Evolutionary conservation across 2,113 vertebrate species (phyloP), one percentile per base, ranked within the genome.

Genomic region (Microcebus murinus): DNA sequence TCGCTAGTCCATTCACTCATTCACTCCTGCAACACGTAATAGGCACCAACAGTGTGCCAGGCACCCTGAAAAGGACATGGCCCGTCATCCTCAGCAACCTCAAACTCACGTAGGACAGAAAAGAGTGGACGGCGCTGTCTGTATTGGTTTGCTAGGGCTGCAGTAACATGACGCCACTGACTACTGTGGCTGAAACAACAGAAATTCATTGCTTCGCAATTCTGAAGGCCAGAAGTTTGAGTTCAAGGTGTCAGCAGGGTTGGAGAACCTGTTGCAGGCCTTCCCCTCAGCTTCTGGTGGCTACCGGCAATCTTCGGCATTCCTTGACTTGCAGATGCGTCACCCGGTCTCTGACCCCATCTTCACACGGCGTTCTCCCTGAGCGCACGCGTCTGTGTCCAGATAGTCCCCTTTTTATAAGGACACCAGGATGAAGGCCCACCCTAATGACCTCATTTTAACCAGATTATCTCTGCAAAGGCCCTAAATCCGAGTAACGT

Each of bases 1-100:
- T 3, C 39, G 2, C 14, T 34, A 5, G 31, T 8, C 27, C 5
- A 0, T 7, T 55, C n/a, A 1, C 5, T 5, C 65, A 2, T 10
- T 14, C 12, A 1, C 20, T 25, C 29, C 50, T 23, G 18, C n/a
- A 63, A 9, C 29, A 0, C 0, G 17, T n/a, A 10, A 2, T 12
- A 3, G 29, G 25, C 21, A 70, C 68, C n/a, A 1, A 1, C 2
- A 4, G 5, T 13, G 34, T 17, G 9, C 34, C 55, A 36, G n/a
- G n/a, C 25, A 20, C 34, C 45, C 4, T 61, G 55, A 8, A 17
- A 31, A 13, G 15, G n/a, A 3, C n/a, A 4, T 23, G 36, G 27
- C 0, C 45, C 50, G 14, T 29, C 18, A 6, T 21, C 27, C 14
- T 29, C 31, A 11, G 55, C 8, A 21, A 50, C 52, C 10, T 42